These are phyloP conservation scores for Abrostola triplasia DNA, from an alignment of 2,888 invertebrate species.

Conservation along the genomic window DNA sequence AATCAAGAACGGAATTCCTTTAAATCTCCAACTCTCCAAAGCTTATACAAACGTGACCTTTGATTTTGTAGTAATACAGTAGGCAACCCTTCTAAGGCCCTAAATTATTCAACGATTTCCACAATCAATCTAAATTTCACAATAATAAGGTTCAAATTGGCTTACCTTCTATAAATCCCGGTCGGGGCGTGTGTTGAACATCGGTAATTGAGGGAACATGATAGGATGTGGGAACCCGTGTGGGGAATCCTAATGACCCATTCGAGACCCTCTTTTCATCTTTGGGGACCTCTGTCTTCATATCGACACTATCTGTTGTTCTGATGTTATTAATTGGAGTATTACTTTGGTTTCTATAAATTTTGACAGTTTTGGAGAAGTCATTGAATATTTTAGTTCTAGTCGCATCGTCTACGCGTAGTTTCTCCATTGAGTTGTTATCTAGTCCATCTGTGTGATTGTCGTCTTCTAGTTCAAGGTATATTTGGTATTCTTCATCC, in stretches of 20 bases:
- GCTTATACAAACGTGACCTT: conserved; percentile 15
- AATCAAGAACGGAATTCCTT: conserved; percentile 20
- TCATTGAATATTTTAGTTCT: conserved; percentile 79
- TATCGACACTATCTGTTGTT: conserved; percentile 27
- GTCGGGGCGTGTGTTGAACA: conserved; percentile 60
- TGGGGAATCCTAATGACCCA: conserved; percentile 61
- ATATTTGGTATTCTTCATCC: conserved; percentile 44
- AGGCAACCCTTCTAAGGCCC: conserved; percentile 28
- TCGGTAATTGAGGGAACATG: conserved; percentile 61
- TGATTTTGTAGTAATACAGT: conserved; percentile 29
- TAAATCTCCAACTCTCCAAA: conserved; percentile 2
- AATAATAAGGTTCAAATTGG: conserved; percentile 42
- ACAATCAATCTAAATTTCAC: conserved; percentile 8
- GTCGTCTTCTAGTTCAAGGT: conserved; percentile 48
- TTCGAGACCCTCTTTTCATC: conserved; percentile 52
- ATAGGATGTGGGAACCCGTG: conserved; percentile 55
- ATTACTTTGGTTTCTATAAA: conserved; percentile 50
- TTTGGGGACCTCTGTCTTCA: conserved; percentile 22
- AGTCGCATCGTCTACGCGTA: conserved; percentile 77
- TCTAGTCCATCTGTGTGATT: conserved; percentile 45
- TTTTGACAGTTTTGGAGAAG: conserved; percentile 80
- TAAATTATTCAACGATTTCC: conserved; percentile 14
- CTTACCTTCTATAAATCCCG: conserved; percentile 69
- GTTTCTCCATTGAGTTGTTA: conserved; percentile 74
- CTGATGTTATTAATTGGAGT: conserved; percentile 30